phyloP scores from a whole-genome alignment of 2,797 vertebrate genomes.

The Spinibarbus caldwelli region DNA sequence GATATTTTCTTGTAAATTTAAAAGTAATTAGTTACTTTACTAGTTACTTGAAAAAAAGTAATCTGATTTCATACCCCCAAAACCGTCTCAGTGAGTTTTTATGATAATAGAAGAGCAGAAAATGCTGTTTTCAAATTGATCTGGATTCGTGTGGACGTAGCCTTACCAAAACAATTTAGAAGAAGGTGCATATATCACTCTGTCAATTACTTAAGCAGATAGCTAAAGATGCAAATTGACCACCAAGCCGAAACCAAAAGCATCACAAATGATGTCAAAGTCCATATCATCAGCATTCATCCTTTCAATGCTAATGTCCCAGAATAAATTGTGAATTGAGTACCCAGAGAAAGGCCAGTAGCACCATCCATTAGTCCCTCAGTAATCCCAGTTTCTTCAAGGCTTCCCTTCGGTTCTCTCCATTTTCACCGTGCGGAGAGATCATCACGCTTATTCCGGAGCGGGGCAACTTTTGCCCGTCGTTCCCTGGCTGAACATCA shows the following conservation, averaged over 20 bases:
- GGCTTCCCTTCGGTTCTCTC: conserved; percentile 80
- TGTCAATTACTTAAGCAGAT: background rate
- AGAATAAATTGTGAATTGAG: background rate
- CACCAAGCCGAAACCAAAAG: background rate
- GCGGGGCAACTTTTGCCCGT: conserved; percentile 74
- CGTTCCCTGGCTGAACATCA: conserved; percentile 51
- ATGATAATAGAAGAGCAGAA: background rate
- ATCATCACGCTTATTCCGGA: conserved; percentile 89
- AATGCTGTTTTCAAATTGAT: background rate
- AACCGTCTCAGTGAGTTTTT: background rate
- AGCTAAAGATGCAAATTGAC: background rate
- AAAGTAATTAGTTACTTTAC: background rate
- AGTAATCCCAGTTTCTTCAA: conserved; percentile 90
- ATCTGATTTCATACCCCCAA: background rate
- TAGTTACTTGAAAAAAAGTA: background rate
- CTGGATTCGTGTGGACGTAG: background rate
- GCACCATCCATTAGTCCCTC: conserved; percentile 78
- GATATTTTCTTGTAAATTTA: background rate
- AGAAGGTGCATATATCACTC: conserved; percentile 25
- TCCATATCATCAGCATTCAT: background rate
- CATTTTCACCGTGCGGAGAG: conserved; percentile 77
- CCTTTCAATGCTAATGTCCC: background rate
- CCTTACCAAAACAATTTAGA: background rate
- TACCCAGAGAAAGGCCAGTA: background rate
- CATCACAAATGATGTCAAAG: background rate